Percentiles rank a stretch among this genome's conserved stretches.
These are phyloP conservation scores for Clarias pachynema DNA, from an alignment of 2,797 vertebrate genomes.

Conservation along the genomic window DNA sequence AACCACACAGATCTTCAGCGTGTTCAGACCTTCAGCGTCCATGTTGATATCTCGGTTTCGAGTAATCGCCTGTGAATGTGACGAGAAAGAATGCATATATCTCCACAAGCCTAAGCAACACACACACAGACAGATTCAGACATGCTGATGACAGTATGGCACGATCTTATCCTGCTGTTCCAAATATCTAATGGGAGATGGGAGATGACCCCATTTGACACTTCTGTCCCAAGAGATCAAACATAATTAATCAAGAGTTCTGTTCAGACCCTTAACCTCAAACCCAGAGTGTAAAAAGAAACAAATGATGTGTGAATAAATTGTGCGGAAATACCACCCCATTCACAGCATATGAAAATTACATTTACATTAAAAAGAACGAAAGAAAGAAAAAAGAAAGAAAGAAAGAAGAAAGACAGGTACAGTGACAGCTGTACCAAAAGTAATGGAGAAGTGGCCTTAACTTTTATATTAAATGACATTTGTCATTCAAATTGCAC, in stretches of 20 bases:
- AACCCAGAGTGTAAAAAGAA: neutral
- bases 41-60: constrained; percentile 35
- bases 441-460: too few species aligned
- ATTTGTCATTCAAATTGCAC: too few species aligned
- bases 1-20: constrained; percentile 34
- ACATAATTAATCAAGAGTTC: neutral
- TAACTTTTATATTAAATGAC: too few species aligned
- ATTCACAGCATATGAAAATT: neutral
- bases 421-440: too few species aligned
- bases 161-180: constrained; percentile 12
- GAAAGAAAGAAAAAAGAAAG: too few species aligned
- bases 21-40: constrained; percentile 11
- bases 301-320: neutral
- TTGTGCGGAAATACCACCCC: neutral
- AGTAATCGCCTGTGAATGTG: constrained; percentile 6
- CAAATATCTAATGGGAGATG: neutral
- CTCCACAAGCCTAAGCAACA: constrained; percentile 22
- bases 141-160: constrained; percentile 31
- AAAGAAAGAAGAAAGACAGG: too few species aligned
- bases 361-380: too few species aligned
- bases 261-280: neutral
- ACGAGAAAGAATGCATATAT: constrained; percentile 36
- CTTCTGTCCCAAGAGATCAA: neutral
- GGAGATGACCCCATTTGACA: neutral
- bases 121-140: constrained; percentile 50